phyloP scores from a whole-genome alignment of 2,797 vertebrate genomes.

The Platyrinchus mystaceus region DNA sequence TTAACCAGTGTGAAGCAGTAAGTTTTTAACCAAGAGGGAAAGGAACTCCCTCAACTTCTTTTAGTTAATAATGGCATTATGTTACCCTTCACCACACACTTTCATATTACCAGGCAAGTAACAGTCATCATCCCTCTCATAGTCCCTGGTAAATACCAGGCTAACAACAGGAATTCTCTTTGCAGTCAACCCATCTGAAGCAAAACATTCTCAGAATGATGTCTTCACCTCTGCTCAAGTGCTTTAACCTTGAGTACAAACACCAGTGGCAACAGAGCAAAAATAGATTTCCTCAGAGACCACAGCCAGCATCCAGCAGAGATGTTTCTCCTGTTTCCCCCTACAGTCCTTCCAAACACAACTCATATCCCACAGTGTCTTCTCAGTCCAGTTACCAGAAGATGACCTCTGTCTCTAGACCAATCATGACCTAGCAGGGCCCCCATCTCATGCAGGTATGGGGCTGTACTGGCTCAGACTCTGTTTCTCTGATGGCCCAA shows the following conservation, averaged over 20 bases:
- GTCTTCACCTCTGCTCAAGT: neutral
- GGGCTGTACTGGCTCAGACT: neutral
- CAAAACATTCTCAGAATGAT: neutral
- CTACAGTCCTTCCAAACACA: neutral
- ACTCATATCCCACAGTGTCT: neutral
- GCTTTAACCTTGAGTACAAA: neutral
- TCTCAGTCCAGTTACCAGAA: neutral
- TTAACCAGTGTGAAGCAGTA: neutral
- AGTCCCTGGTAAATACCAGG: neutral
- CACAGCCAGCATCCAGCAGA: neutral
- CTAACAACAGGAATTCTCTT: neutral
- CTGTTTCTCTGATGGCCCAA: neutral
- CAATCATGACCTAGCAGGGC: neutral
- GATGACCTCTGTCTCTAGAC: neutral
- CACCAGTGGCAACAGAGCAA: neutral
- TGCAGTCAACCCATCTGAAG: neutral
- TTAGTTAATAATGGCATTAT: neutral
- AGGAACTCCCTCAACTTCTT: neutral
- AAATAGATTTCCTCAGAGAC: neutral
- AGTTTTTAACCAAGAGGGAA: neutral
- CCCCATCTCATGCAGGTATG: neutral
- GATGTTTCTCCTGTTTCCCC: neutral
- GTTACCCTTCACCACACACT: neutral
- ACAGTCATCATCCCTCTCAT: neutral
- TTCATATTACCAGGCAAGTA: neutral